Conservation (phyloP, 2,888 invertebrate genomes). For the Sphaerophoria taeniata region DNA sequence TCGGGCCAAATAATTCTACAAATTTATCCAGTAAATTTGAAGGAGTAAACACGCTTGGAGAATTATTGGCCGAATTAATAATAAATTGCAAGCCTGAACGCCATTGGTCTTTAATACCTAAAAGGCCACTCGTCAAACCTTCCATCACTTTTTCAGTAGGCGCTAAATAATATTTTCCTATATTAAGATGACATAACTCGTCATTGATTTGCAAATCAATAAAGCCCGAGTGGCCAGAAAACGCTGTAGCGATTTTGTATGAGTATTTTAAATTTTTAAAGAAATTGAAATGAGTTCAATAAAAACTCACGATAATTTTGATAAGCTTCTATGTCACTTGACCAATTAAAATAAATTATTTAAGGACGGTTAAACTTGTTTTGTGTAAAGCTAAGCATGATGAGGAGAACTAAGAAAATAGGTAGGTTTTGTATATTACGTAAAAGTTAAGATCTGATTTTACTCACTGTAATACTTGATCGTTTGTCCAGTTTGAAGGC, state of each 20-base stretch:
- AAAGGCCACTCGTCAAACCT: constrained; percentile 15
- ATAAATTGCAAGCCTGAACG: constrained; percentile 19
- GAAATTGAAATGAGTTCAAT: too few relatives aligned
- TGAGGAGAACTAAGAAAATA: too few relatives aligned
- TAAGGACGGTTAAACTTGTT: too few relatives aligned
- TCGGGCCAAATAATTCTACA: constrained; percentile 29
- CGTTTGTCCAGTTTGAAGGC: too few relatives aligned
- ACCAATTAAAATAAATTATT: too few relatives aligned
- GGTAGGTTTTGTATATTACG: too few relatives aligned
- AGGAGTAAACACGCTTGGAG: constrained; percentile 18
- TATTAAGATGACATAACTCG: constrained; percentile 23
- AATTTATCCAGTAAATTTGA: constrained; percentile 36
- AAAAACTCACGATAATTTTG: too few relatives aligned
- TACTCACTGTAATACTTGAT: too few relatives aligned
- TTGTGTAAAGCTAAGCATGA: too few relatives aligned
- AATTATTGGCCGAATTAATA: constrained; percentile 10
- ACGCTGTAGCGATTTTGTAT: constrained; percentile 7
- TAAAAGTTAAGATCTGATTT: too few relatives aligned
- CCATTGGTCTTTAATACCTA: constrained; percentile 15
- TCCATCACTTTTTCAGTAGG: constrained; percentile 25
- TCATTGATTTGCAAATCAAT: constrained; percentile 23
- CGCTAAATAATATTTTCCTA: constrained; percentile 32
- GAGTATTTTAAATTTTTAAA: constrained; percentile 41
- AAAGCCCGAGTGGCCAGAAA: constrained; percentile 18
- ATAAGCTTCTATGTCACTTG: too few relatives aligned